Percentiles rank a stretch among this genome's conserved stretches.
These are phyloP conservation scores for Watsonalla binaria DNA, from an alignment of 2,888 invertebrate genomes.

Conservation along the genomic window DNA sequence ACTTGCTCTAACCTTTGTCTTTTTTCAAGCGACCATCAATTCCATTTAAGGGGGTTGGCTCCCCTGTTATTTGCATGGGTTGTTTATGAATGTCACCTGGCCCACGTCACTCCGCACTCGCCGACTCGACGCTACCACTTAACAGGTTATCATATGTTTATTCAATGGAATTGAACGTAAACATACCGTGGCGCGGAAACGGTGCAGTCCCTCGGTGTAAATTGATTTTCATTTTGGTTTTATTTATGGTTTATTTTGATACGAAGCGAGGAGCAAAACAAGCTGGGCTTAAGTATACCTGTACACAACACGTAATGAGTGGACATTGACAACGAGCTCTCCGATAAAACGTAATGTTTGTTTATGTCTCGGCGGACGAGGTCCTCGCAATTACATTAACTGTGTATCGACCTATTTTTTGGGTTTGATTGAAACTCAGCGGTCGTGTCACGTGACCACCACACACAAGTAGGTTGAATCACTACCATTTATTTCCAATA, in stretches of 20 bases:
- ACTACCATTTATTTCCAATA: too few relatives aligned
- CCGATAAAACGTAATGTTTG: too few relatives aligned
- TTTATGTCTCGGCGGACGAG: too few relatives aligned
- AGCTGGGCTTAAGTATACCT: not conserved
- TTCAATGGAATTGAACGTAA: conserved; percentile 34
- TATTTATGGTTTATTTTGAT: not conserved
- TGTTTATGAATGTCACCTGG: conserved; percentile 41
- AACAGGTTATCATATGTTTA: conserved; percentile 38
- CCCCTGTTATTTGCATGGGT: conserved; percentile 40
- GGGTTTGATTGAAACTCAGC: too few relatives aligned
- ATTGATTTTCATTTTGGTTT: conserved; percentile 5
- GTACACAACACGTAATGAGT: too few relatives aligned
- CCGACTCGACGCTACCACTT: conserved; percentile 29
- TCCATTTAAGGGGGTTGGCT: conserved; percentile 33
- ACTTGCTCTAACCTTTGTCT: conserved; percentile 13
- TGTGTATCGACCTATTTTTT: too few relatives aligned
- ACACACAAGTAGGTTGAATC: too few relatives aligned
- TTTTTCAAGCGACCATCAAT: not conserved
- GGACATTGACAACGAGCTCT: too few relatives aligned
- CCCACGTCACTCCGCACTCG: conserved; percentile 25
- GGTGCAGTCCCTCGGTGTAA: conserved; percentile 20
- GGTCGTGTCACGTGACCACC: too few relatives aligned
- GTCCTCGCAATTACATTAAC: too few relatives aligned
- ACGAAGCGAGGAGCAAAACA: too few relatives aligned
- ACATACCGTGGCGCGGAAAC: conserved; percentile 10